Evolutionary conservation across 2,113 vertebrate species (phyloP), one percentile per base, ranked within the genome.

Genomic region (Colistium nudipinnis): DNA sequence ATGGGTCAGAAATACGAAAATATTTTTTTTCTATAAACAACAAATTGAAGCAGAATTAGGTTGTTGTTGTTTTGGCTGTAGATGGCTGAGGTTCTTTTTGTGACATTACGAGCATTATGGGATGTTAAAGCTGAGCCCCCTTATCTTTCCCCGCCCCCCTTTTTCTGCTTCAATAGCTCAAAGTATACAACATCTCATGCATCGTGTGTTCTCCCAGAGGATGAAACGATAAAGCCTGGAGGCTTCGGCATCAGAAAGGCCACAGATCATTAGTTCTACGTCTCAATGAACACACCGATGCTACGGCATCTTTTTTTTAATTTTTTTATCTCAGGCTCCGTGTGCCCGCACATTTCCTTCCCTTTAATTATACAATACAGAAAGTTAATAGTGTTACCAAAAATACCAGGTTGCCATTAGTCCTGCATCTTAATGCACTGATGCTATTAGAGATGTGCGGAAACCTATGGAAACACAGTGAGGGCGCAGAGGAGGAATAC

Each of bases 211-310:
- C 62, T 36, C 70, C n/a, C 65, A 3, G 12, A 52, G 73, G 73
- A 72, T 30, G 14, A 62, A 44, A 31, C 38, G 36, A 55, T 61
- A 47, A 60, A 36, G 76, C 47, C 55, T 30, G 6, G 6, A 16
- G 66, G 47, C 48, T 60, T 3, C 20, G n/a, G 67, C 60, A 53
- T 76, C 36, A 67, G 45, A 17, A 47, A 25, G 4, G 53, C 44
- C 20, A 38, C 4, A 63, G 69, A 33, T 69, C 78, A 77, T 80
- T 79, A 74, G 64, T 53, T 73, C 57, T 2, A 41, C 48, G 39
- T 74, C 74, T 30, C 53, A 57, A 14, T 55, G 56, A 65, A 48
- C 44, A 36, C 0, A 13, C 2, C 47, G 10, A 45, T 33, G 36
- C 35, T 14, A 24, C 2, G 16, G 62, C 54, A 10, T 59, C 51